These are phyloP conservation scores for Leucoraja erinaceus DNA, from an alignment of 2,113 vertebrate genomes.

Conservation along the genomic window DNA sequence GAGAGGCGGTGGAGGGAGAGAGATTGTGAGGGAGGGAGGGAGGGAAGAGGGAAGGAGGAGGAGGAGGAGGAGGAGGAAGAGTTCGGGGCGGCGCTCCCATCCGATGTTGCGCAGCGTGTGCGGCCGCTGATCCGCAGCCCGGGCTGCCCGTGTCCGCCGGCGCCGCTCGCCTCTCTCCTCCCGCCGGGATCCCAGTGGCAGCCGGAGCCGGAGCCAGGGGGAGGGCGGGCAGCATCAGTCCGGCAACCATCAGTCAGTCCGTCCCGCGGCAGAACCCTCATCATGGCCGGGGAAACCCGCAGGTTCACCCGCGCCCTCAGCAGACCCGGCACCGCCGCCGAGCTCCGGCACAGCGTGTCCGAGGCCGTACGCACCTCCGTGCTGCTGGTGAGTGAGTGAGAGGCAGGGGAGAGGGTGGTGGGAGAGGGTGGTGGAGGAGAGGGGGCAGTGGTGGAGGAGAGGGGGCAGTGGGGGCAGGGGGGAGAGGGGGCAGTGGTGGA, in stretches of 20 bases:
- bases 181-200: constrained; percentile 31
- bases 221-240: too few relatives aligned
- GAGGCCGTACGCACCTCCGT: constrained; percentile 90
- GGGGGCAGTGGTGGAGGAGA: too few relatives aligned
- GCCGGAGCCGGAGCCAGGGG: accelerated
- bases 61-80: background rate
- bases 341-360: constrained; percentile 89
- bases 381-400: constrained; percentile 68
- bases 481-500: background rate
- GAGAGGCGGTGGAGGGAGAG: background rate
- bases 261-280: background rate
- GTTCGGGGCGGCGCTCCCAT: background rate
- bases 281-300: constrained; percentile 67
- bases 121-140: constrained; percentile 9
- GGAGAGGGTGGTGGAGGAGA: too few relatives aligned
- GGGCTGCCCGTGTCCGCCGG: constrained; percentile 45
- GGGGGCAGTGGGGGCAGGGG: background rate
- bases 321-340: constrained; percentile 89
- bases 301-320: constrained; percentile 85
- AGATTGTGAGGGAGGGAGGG: too few relatives aligned
- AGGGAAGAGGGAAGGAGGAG: too few relatives aligned
- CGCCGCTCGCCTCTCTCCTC: too few relatives aligned
- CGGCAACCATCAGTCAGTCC: too few relatives aligned
- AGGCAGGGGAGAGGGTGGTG: too few relatives aligned
- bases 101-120: background rate